These are phyloP conservation scores for Cochlearius cochlearius DNA, from an alignment of 2,113 vertebrate genomes.

Conservation along the genomic window DNA sequence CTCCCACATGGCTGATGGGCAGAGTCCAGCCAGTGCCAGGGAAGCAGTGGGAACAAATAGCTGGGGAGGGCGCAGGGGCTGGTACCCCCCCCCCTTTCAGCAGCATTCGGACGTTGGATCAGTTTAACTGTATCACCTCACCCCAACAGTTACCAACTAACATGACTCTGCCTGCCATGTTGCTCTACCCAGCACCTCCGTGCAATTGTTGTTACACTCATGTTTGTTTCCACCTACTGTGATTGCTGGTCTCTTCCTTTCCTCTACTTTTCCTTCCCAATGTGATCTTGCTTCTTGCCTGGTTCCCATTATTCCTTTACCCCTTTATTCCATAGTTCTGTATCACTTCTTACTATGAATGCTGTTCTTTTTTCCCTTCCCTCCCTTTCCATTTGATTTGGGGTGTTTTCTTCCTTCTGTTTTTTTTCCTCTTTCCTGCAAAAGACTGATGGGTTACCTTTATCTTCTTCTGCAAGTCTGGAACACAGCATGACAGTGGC, in stretches of 20 bases:
- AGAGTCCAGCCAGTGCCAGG: neutral
- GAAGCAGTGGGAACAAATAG: neutral
- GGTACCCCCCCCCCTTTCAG: neutral
- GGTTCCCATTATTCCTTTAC: neutral
- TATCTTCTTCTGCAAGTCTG: neutral
- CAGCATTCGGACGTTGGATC: neutral
- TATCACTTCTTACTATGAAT: neutral
- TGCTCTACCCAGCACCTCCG: neutral
- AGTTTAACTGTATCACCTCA: neutral
- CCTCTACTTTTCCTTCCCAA: neutral
- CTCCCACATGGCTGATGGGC: neutral
- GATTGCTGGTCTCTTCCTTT: neutral
- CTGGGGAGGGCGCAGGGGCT: neutral
- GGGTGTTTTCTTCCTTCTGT: neutral
- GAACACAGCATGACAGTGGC: neutral
- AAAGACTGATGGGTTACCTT: neutral
- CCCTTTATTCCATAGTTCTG: neutral
- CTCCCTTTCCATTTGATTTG: neutral
- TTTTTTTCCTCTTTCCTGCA: neutral
- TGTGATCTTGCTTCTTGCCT: neutral
- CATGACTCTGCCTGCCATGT: neutral
- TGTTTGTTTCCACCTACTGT: neutral
- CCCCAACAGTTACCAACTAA: neutral
- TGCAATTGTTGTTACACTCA: neutral
- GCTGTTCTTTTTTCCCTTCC: neutral